Conservation (phyloP, 2,113 vertebrate genomes). For the Morone saxatilis region DNA sequence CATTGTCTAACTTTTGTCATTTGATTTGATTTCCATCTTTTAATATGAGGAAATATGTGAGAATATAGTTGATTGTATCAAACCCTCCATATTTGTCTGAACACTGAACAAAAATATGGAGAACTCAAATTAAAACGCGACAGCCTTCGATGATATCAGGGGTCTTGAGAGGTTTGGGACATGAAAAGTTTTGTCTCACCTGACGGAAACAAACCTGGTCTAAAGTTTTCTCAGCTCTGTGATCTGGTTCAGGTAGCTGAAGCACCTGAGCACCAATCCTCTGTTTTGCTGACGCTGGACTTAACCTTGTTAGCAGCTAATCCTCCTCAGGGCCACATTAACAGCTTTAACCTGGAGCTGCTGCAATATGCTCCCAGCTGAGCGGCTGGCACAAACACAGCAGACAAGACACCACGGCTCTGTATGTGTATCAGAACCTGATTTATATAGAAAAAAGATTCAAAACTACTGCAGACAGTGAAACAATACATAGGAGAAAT, state of each 20-base stretch:
- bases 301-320: constrained; percentile 77
- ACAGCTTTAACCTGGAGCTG: constrained; percentile 54
- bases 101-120: too few species aligned
- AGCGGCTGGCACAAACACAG: neutral
- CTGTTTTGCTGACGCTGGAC: constrained; percentile 75
- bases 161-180: neutral
- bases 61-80: too few species aligned
- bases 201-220: neutral
- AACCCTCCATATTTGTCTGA: too few species aligned
- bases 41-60: too few species aligned
- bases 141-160: neutral
- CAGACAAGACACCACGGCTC: neutral
- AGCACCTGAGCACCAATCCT: constrained; percentile 59
- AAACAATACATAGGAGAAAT: too few species aligned
- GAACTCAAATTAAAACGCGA: neutral
- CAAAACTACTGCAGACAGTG: too few species aligned
- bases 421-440: too few species aligned
- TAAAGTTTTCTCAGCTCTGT: neutral
- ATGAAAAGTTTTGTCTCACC: neutral
- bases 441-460: too few species aligned
- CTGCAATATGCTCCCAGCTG: neutral
- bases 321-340: constrained; percentile 67
- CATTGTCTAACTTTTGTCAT: too few species aligned
- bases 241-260: constrained; percentile 14
- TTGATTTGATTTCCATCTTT: too few species aligned